Conservation (phyloP, 2,888 invertebrate species). For the Polydesmus complanatus region DNA sequence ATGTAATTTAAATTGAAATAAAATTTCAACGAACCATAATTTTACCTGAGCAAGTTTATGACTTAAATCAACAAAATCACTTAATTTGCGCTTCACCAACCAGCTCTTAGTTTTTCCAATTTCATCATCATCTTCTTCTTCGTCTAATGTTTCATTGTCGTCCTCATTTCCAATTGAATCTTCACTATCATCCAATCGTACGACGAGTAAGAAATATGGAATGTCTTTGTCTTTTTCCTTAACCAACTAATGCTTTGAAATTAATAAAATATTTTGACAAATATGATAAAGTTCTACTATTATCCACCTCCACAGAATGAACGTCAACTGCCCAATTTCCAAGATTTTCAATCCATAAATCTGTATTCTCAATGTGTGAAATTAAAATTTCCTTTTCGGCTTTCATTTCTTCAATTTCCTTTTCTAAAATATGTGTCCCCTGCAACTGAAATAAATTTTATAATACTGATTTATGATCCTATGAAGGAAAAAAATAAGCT, state of each 20-base stretch:
- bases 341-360: constrained; percentile 78
- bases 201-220: constrained; percentile 29
- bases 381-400: constrained; percentile 67
- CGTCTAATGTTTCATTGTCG: constrained; percentile 32
- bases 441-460: constrained; percentile 19
- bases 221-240: constrained; percentile 44
- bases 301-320: constrained; percentile 60
- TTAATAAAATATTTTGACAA: constrained; percentile 18
- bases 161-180: constrained; percentile 42
- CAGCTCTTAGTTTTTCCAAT: constrained; percentile 28
- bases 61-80: constrained; percentile 61
- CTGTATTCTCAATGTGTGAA: constrained; percentile 68
- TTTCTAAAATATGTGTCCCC: constrained; percentile 60
- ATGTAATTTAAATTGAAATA: constrained; percentile 7
- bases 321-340: constrained; percentile 77
- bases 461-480: neutral
- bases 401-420: constrained; percentile 68
- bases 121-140: constrained; percentile 6
- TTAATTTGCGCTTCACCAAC: constrained; percentile 36
- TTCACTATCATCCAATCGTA: constrained; percentile 26
- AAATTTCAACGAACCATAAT: neutral
- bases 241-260: constrained; percentile 20
- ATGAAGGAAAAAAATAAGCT: no score
- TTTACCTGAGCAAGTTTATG: constrained; percentile 47
- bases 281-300: neutral